These are phyloP conservation scores for Brachionus koreanus DNA, from an alignment of 1,140 invertebrate species.

Conservation along the genomic window DNA sequence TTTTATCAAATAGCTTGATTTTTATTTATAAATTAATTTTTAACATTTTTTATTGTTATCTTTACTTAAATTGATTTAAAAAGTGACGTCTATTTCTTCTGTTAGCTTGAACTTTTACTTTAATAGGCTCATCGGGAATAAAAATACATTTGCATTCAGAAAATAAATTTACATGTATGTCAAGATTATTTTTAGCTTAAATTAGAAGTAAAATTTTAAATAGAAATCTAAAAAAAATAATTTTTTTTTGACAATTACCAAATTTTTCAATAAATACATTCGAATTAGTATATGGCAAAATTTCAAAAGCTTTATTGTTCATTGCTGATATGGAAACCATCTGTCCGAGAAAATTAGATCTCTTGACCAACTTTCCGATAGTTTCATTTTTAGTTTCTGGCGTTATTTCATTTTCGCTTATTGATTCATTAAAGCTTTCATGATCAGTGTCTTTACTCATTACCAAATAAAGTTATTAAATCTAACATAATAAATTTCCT, in stretches of 20 bases:
- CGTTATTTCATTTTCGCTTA: background rate
- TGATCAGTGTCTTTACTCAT: background rate
- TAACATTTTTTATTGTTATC: background rate
- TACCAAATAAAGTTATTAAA: background rate
- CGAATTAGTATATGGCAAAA: background rate
- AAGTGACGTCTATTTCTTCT: background rate
- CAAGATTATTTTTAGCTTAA: background rate
- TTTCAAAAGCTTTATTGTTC: conserved; percentile 5
- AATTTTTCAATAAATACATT: background rate
- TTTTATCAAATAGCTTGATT: background rate
- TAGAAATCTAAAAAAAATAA: background rate
- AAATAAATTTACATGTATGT: background rate
- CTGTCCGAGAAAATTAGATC: background rate
- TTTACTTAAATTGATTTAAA: background rate
- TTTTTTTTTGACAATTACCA: background rate
- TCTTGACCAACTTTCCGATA: background rate
- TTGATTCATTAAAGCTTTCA: background rate
- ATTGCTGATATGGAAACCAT: background rate
- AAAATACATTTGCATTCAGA: background rate
- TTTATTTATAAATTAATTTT: background rate
- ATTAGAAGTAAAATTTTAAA: too few relatives aligned
- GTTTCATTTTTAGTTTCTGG: background rate
- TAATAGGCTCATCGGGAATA: background rate
- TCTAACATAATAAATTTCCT: background rate
- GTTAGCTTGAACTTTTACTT: background rate